Conservation (phyloP, 1,140 invertebrate genomes). For the Battus philenor region DNA sequence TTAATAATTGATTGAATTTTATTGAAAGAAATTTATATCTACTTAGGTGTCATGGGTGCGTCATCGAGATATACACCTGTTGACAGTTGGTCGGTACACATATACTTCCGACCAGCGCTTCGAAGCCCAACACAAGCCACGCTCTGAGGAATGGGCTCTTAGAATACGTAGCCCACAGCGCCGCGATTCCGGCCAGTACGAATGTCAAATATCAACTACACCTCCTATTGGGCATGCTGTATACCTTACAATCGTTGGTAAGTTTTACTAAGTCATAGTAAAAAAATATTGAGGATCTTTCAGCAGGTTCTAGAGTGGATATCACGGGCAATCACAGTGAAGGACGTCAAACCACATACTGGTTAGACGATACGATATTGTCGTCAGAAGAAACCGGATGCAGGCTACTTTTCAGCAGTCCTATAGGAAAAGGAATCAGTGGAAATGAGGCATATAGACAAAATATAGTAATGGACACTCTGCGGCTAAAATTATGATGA, state of each 20-base stretch:
- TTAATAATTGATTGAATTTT: too few species aligned
- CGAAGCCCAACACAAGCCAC: conserved; percentile 84
- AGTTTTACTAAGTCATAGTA: conserved; percentile 40
- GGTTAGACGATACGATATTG: too few species aligned
- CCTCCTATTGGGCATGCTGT: conserved; percentile 84
- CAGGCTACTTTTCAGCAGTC: too few species aligned
- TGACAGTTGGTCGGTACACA: conserved; percentile 90
- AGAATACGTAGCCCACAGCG: conserved; percentile 80
- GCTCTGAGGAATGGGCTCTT: conserved; percentile 87
- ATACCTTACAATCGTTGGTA: conserved; percentile 83
- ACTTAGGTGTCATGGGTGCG: conserved; percentile 93
- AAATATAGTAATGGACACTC: too few species aligned
- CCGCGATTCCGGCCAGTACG: conserved; percentile 84
- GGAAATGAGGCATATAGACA: too few species aligned
- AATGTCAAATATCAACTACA: conserved; percentile 89
- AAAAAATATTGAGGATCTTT: neutral
- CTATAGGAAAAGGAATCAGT: too few species aligned
- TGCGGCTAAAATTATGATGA: too few species aligned
- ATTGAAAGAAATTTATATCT: too few species aligned
- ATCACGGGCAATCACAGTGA: too few species aligned
- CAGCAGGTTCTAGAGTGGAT: too few species aligned
- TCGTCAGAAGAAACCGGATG: too few species aligned
- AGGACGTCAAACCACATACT: too few species aligned
- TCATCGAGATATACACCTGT: conserved; percentile 88
- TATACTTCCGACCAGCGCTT: conserved; percentile 91